These are phyloP conservation scores for Pristis pectinata DNA, from an alignment of 2,797 vertebrate species.

Conservation along the genomic window DNA sequence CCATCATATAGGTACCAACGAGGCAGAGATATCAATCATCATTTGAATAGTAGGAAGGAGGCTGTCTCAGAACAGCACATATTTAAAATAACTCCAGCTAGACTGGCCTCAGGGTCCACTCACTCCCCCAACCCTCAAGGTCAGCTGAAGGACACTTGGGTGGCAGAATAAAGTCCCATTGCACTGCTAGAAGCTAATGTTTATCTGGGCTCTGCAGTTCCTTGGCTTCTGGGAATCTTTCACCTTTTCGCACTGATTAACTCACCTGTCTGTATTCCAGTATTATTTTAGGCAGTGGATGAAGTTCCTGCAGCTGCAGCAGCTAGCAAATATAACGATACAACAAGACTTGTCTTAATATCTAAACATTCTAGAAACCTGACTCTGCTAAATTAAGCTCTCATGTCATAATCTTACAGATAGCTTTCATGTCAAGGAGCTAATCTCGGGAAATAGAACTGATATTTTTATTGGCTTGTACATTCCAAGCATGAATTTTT, in stretches of 20 bases:
- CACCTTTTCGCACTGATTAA: not conserved
- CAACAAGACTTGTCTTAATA: not conserved
- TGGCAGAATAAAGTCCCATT: not conserved
- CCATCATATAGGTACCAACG: too few species aligned
- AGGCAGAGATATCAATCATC: not conserved
- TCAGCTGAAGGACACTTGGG: not conserved
- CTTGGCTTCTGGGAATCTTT: too few species aligned
- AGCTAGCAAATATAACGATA: conserved; percentile 57
- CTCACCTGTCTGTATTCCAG: conserved; percentile 81
- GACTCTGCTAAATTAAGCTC: not conserved
- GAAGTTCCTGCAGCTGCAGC: conserved; percentile 72
- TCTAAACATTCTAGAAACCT: not conserved
- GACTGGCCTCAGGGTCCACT: too few species aligned
- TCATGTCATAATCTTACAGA: too few species aligned
- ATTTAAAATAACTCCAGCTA: not conserved
- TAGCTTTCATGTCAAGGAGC: not conserved
- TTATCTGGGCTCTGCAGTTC: not conserved
- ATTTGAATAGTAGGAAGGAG: not conserved
- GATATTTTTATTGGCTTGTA: not conserved
- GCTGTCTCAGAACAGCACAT: too few species aligned
- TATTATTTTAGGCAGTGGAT: conserved; percentile 83
- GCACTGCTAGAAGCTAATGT: not conserved
- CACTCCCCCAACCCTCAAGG: not conserved
- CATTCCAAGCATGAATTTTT: not conserved
- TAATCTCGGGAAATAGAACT: not conserved